Evolutionary conservation across 2,888 invertebrate species (phyloP), one percentile per base, ranked within the genome.

Genomic region (Epinotia demarniana): DNA sequence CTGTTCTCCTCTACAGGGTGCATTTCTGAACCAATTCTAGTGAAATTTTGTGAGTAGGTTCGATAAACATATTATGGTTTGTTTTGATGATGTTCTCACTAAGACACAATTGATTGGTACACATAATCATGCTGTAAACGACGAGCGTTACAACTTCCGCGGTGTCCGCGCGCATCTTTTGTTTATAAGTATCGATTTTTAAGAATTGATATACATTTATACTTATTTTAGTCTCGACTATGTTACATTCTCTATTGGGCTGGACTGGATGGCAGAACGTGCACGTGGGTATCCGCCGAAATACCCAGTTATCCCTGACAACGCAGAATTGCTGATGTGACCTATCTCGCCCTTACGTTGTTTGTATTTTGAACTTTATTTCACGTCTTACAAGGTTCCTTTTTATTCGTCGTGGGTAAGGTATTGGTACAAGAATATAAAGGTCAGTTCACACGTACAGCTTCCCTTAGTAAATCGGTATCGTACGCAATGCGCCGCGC

Each of bases 371-470:
- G 12, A 23, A 49, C 46, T 64, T 23, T 64, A 64, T 49, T 64
- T 8, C 46, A 9, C 16, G 46, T 3, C 9, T 6, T 13, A 2
- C 23, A 64, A 49, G 64, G 23, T 49, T 49, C 13, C 6, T 23
- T 64, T 46, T 64, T 49, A 49, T 16, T 49, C 1, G 1, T 39
- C 13, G 6, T n/a, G 19, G 13, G 46, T 46, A 23, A 23, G 64
- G 11, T 46, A 49, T 13, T 46, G 64, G 2, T 49, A 49, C 23
- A 8, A 23, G 23, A 46, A 64, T 49, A 23, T 64, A 49, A 49
- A 64, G 49, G 64, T 49, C 46, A 64, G 64, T 64, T 64, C 23
- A 64, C 49, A 64, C 64, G 64, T 49, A 6, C 49, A 49, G 13
- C 16, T 19, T 64, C n/a, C 49, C 1, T 23, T 23, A 9, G 19